Base-by-base conservation (phyloP, 2,888 invertebrate species). In the Aproaerema taeniolella region DNA sequence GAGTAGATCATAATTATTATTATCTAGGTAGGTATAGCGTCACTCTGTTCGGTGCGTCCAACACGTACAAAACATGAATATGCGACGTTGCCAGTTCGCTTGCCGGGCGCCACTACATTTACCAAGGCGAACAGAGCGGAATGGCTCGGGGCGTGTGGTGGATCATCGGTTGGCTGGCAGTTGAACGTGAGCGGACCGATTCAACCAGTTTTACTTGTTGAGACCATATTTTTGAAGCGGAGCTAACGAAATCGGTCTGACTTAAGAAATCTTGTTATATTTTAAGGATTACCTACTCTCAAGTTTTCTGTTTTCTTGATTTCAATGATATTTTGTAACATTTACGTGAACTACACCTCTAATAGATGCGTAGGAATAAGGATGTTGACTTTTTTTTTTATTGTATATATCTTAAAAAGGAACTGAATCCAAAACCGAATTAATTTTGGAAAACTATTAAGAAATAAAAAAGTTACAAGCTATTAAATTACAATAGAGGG, bases 121-220 rank as follows among this genome's bases (percentile, higher is more conserved):
- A 57, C 61, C 64, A 69, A 73, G 70, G 72, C 71, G 61, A 68
- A 68, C 63, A 46, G 53, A 58, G 55, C 47, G 53, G 55, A 59
- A 51, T 58, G 57, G 57, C 55, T 59, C 57, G 42, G 41, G 46
- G 43, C 32, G 31, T 36, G 37, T 39, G 38, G 41, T 54, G 52
- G 49, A 55, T 54, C 57, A 50, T 52, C 55, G 53, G 51, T 57
- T 48, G 56, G 53, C 50, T 54, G 48, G 42, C 48, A 47, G 52
- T 50, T 49, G 39, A 50, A 51, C 42, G 42, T 33, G 36, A 45
- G 43, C 36, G 43, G 31, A 52, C 47, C 53, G 46, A 47, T 43
- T 49, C 49, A 50, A 48, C 43, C 41, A 42, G 46, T 47, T 43
- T 42, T 39, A 45, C 42, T 31, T 35, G 37, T 41, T 36, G 36